phyloP scores from a whole-genome alignment of 2,113 vertebrate genomes.

The Catharus fuscescens region DNA sequence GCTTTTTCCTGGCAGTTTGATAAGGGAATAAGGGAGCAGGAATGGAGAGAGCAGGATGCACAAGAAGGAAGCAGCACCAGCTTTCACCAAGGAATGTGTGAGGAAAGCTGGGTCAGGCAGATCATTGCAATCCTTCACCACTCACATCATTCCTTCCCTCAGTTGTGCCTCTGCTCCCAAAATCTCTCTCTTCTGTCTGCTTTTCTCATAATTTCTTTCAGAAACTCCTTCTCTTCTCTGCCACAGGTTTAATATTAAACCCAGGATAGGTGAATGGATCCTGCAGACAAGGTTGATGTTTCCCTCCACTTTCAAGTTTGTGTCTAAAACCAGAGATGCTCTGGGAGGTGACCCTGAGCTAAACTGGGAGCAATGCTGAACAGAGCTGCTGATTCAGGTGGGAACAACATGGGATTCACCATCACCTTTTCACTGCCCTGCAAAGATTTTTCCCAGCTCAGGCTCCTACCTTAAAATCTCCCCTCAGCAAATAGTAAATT shows the following conservation, averaged over 20 bases:
- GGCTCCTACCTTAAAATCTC: neutral
- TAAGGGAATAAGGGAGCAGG: neutral
- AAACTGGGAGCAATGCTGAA: neutral
- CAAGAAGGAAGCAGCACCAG: neutral
- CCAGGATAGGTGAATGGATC: neutral
- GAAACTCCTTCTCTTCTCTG: neutral
- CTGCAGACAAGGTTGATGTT: neutral
- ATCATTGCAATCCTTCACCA: neutral
- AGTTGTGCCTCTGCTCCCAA: neutral
- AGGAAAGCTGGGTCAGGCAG: neutral
- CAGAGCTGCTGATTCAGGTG: neutral
- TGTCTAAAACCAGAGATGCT: neutral
- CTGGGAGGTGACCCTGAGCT: neutral
- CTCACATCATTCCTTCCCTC: neutral
- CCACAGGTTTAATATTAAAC: neutral
- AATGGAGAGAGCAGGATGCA: neutral
- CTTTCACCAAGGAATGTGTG: neutral
- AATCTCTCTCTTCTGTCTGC: neutral
- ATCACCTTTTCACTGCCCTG: neutral
- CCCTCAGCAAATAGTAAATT: neutral
- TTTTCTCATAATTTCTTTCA: neutral
- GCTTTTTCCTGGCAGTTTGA: neutral
- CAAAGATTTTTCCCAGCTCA: neutral
- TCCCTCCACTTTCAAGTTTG: neutral
- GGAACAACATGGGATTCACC: accelerated